Base-by-base conservation (phyloP, 2,113 vertebrate species). In the Ifrita kowaldi region DNA sequence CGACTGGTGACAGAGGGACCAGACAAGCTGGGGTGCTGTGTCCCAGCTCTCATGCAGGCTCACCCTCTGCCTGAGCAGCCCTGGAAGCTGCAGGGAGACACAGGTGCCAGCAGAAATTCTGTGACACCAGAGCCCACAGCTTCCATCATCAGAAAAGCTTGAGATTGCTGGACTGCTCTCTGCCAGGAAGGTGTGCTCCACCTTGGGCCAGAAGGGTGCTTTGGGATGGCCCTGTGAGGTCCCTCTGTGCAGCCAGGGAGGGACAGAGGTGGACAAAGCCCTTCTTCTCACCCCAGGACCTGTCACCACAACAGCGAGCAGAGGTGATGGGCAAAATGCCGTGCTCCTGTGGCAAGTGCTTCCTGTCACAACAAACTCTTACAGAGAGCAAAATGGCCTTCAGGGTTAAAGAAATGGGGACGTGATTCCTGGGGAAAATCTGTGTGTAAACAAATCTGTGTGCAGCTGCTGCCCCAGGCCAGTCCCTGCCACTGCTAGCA, bases 371-470 rank as follows among this genome's bases (percentile, higher is more conserved):
- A 33, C 46, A 56, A 49, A 82, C 35, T 21, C 39, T 50, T 44
- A 30, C 0, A 7, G 42, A 84, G n/a, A 88, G 27, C 2, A 12
- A 93, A 92, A 88, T 64, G 52, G 64, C 76, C 76, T 90, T 83
- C 1, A 6, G 89, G 63, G 42, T 74, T 69, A 92, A 90, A 92
- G 79, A 90, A 93, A 75, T 6, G 35, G 68, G 68, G 73, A 70
- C 1, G 1, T 24, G 71, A 87, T 87, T 95, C 55, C 50, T 46
- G 39, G 39, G 73, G 60, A 77, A 87, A 87, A 83, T 7, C 55
- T 78, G 27, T 46, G 47, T 7, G 3, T 53, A 69, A 96, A 94
- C 62, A 65, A 80, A 73, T 73, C 28, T 35, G 26, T 14, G 46
- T 39, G 71, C 41, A 63, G 84, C 52, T 84, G 73, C 80, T 95